These are phyloP conservation scores for Epinephelus awoara DNA, from an alignment of 2,797 vertebrate genomes.

Conservation along the genomic window DNA sequence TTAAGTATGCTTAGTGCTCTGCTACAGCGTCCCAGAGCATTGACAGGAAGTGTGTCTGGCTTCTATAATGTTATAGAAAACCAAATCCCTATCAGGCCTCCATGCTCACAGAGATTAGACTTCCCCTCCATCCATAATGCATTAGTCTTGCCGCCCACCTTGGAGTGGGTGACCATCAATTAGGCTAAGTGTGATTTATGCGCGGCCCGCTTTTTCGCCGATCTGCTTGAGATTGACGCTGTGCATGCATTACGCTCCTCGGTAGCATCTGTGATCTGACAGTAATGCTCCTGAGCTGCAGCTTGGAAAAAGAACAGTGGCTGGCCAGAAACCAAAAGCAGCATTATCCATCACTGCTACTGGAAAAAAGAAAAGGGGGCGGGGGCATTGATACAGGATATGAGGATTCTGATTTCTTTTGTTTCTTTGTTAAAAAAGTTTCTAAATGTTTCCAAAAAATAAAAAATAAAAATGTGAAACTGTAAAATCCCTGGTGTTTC, in stretches of 20 bases:
- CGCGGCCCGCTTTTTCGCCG: not conserved
- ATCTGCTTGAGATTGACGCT: conserved; percentile 17
- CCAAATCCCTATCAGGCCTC: conserved; percentile 45
- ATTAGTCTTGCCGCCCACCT: conserved; percentile 60
- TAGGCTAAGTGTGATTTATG: conserved; percentile 54
- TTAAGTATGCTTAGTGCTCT: conserved; percentile 51
- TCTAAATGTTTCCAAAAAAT: not conserved
- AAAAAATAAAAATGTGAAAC: not conserved
- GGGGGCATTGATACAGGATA: too few relatives aligned
- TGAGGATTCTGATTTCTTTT: not conserved
- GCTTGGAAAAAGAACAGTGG: conserved; percentile 18
- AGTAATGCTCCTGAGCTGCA: conserved; percentile 30
- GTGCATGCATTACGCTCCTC: conserved; percentile 15
- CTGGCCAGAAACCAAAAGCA: conserved; percentile 23
- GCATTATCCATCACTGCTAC: conserved; percentile 23
- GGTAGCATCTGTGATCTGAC: conserved; percentile 35
- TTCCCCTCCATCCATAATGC: conserved; percentile 55
- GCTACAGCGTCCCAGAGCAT: conserved; percentile 36
- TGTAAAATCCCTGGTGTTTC: not conserved
- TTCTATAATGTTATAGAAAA: conserved; percentile 42
- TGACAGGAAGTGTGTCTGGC: conserved; percentile 44
- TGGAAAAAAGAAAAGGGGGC: not conserved
- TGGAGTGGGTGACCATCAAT: conserved; percentile 50
- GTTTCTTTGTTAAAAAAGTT: not conserved
- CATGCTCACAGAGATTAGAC: conserved; percentile 49